Evolutionary conservation across 1,140 invertebrate genomes (phyloP).

Genomic region (Aphelinus certus): DNA sequence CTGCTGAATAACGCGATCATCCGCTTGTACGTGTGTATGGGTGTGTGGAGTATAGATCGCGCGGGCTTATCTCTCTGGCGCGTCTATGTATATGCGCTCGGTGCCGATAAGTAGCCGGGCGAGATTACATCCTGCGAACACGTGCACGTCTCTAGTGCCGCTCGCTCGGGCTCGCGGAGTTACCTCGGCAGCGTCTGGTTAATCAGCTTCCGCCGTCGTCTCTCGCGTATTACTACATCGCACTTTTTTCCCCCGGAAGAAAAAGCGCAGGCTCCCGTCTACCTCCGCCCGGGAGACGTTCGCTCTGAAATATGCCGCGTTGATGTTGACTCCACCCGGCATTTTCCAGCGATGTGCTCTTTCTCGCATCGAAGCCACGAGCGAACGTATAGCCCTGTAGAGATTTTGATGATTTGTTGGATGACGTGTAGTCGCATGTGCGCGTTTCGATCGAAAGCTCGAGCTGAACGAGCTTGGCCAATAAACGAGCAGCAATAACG

Average conservation of each 20-base stretch:
- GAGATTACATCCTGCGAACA: slow-evolving; percentile 52
- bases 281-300: no score
- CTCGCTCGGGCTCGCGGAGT: slow-evolving; percentile 25
- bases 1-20: not conserved
- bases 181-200: slow-evolving; percentile 14
- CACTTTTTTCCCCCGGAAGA: not conserved
- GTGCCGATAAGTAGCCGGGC: slow-evolving; percentile 29
- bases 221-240: slow-evolving; percentile 25
- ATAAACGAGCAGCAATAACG: no score
- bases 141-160: slow-evolving; percentile 51
- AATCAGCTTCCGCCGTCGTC: slow-evolving; percentile 22
- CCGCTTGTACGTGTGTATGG: slow-evolving; percentile 1
- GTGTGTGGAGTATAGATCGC: not conserved
- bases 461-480: no score
- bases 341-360: no score
- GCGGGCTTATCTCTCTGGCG: slow-evolving; percentile 34
- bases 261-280: no score
- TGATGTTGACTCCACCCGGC: no score
- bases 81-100: not conserved
- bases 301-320: no score
- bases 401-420: no score
- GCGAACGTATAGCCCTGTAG: no score
- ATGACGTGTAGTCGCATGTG: no score
- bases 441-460: no score
- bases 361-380: no score